These are phyloP conservation scores for Apostichopus leukothele DNA, from an alignment of 53 echinoderm and acorn worm genomes.

Conservation along the genomic window DNA sequence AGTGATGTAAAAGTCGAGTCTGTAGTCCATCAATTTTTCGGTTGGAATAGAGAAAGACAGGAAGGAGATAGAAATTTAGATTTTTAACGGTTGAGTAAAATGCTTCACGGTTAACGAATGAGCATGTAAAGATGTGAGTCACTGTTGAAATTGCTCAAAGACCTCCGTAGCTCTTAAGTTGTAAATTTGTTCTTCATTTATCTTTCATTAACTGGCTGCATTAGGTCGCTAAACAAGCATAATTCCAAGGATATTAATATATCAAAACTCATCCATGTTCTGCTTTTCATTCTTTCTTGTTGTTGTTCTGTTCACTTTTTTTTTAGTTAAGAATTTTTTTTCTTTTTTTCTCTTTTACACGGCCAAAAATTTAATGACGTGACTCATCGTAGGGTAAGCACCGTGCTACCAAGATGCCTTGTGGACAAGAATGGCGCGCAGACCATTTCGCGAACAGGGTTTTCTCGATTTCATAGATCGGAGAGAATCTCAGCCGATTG, in stretches of 20 bases:
- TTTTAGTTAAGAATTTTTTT: too few species aligned
- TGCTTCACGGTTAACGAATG: too few species aligned
- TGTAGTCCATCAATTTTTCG: too few species aligned
- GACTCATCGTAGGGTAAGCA: neutral
- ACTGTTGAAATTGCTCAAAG: neutral
- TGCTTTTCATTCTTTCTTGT: neutral
- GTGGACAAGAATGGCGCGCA: neutral
- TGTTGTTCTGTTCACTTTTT: too few species aligned
- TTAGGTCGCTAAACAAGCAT: neutral
- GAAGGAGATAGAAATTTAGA: too few species aligned
- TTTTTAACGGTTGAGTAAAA: too few species aligned
- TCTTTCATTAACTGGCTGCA: neutral
- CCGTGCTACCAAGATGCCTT: neutral
- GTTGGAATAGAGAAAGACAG: too few species aligned
- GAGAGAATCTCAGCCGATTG: neutral
- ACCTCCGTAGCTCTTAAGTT: neutral
- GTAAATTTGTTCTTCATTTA: neutral
- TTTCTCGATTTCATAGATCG: conserved; percentile 2
- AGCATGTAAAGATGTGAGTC: neutral
- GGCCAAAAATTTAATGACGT: neutral
- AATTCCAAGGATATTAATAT: neutral
- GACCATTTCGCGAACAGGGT: neutral
- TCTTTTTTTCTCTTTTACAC: too few species aligned
- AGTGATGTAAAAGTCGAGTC: too few species aligned
- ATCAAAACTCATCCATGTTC: neutral